Conservation (phyloP, 2,113 vertebrate genomes). For the Elgaria multicarinata region DNA sequence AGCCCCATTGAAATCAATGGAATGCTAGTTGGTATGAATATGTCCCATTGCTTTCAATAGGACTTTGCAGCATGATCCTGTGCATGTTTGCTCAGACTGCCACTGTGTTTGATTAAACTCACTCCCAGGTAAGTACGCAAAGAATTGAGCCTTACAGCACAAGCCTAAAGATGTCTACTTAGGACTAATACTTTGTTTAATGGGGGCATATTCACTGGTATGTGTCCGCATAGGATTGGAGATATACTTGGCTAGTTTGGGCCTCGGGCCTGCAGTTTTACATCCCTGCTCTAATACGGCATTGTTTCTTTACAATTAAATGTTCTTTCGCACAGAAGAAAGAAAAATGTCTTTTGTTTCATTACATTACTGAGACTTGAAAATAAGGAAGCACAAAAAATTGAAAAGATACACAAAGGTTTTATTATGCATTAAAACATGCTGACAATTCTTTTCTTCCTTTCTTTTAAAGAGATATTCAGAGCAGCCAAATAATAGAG, state of each 20-base stretch:
- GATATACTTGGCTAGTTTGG: not conserved
- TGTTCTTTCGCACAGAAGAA: not conserved
- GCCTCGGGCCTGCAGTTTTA: too few species aligned
- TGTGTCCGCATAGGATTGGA: not conserved
- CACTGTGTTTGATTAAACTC: not conserved
- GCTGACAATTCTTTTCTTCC: constrained; percentile 3
- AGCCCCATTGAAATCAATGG: not conserved
- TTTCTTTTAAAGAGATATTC: not conserved
- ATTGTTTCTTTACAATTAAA: constrained; percentile 11
- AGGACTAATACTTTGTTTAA: not conserved
- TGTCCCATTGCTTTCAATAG: not conserved
- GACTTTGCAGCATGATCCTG: not conserved
- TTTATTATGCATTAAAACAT: not conserved
- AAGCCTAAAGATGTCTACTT: not conserved
- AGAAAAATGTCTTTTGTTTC: not conserved
- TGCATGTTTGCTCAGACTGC: not conserved
- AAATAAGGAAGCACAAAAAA: not conserved
- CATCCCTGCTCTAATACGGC: not conserved
- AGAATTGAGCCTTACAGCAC: not conserved
- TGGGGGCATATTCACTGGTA: not conserved
- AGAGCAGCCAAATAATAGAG: not conserved
- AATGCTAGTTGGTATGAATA: not conserved
- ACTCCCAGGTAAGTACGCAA: not conserved
- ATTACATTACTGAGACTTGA: not conserved
- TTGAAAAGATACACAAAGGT: constrained; percentile 11